Conservation (phyloP, 2,113 vertebrate genomes). For the Hiodon tergisus region DNA sequence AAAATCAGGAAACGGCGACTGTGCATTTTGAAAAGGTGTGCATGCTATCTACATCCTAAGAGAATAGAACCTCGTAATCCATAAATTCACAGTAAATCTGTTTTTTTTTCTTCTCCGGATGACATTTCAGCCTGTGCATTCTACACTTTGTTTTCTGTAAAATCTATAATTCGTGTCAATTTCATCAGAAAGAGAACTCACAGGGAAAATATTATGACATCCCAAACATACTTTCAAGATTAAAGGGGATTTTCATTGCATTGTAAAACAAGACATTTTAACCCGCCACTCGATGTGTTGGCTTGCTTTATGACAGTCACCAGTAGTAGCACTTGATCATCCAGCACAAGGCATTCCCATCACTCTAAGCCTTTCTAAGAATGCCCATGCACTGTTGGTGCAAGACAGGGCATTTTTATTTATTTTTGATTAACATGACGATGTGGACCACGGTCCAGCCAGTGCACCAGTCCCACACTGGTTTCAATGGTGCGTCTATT, state of each 20-base stretch:
- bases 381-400: too few relatives aligned
- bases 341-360: too few relatives aligned
- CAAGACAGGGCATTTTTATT: too few relatives aligned
- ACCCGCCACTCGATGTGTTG: too few relatives aligned
- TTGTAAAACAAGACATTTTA: neutral
- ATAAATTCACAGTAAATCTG: constrained; percentile 64
- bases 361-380: too few relatives aligned
- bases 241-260: neutral
- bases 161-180: constrained; percentile 71
- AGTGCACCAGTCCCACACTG: too few relatives aligned
- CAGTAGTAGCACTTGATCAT: too few relatives aligned
- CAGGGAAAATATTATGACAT: constrained; percentile 41
- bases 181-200: constrained; percentile 58
- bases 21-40: constrained; percentile 52
- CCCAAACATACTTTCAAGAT: constrained; percentile 30
- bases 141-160: constrained; percentile 62
- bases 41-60: constrained; percentile 24
- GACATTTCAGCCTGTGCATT: constrained; percentile 64
- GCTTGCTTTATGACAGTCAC: too few relatives aligned
- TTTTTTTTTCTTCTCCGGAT: constrained; percentile 53
- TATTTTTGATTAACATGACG: too few relatives aligned
- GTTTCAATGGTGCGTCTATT: too few relatives aligned
- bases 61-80: constrained; percentile 56
- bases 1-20: constrained; percentile 54
- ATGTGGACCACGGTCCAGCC: too few relatives aligned